Base-by-base conservation (phyloP, 2,888 invertebrate genomes). In the Nemapogon koenigi region DNA sequence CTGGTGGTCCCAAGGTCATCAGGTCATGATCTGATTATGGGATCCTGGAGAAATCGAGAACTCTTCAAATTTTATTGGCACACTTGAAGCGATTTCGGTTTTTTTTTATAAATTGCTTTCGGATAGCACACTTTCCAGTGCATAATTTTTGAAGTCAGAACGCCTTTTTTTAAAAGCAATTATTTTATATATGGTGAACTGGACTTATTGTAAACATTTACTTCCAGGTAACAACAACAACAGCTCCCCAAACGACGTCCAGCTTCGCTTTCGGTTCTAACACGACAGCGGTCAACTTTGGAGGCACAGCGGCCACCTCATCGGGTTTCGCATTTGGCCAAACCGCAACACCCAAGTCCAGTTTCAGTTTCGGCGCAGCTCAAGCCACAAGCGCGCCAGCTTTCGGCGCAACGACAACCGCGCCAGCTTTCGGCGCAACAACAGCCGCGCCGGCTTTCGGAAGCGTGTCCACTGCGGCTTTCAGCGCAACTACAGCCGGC, bases 241-340 rank as follows among this genome's bases (percentile, higher is more conserved):
- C 55, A 3, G 46, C 49, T 0, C 51, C 53, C 0, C 55, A 52
- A 30, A 48, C 54, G 0, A 55, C 53, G n/a, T 41, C 55, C 0
- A 33, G 33, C 4, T 40, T 39, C 22, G 42, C 46, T 6, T 55
- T 55, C 41, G 43, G 44, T 4, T 28, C 47, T 8, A 35, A 41
- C 10, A 37, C 50, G 1, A 37, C 39, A 4, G 38, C 43, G 1
- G 38, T 29, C 16, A 39, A 38, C 16, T 30, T 41, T 30, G 17
- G 22, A 10, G 27, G 40, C 13, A 4, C 28, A 14, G 25, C 38
- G 14, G 33, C 33, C 18, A 26, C 22, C 11, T 10, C 31, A 16
- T 31, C 22, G 19, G 16, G 29, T 18, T 15, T 19, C 4, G 6
- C 37, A n/a, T 32, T 32, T 32, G 37, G 30, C 4, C 17, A 27